phyloP scores from a whole-genome alignment of 1,140 invertebrate species.

The Latrodectus geometricus region DNA sequence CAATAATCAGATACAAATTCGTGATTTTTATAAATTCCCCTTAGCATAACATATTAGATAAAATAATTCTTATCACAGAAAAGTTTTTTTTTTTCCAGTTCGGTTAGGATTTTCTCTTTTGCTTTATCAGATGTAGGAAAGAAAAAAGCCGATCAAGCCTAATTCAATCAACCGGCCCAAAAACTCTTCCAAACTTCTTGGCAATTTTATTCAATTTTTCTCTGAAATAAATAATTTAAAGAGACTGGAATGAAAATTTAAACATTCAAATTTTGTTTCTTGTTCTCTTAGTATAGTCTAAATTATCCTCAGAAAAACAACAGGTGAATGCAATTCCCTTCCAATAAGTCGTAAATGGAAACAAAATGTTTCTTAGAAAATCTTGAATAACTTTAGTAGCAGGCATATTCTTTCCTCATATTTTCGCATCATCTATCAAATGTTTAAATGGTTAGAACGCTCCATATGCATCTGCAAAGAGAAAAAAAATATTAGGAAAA shows the following conservation, averaged over 20 bases:
- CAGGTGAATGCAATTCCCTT: conserved; percentile 9
- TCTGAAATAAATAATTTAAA: conserved; percentile 51
- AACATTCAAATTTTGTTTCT: neutral
- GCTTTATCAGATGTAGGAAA: conserved; percentile 4
- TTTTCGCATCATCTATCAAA: too few species aligned
- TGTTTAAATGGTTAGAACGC: too few species aligned
- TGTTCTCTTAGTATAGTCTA: neutral
- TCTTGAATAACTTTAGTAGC: too few species aligned
- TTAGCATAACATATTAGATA: neutral
- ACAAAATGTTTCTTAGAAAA: too few species aligned
- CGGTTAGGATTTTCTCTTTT: conserved; percentile 6
- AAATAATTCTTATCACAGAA: conserved; percentile 9
- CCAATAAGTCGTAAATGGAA: neutral
- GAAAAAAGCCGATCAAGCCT: conserved; percentile 36
- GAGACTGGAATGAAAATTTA: conserved; percentile 1
- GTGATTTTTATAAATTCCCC: neutral
- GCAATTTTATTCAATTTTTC: conserved; percentile 49
- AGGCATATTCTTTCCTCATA: too few species aligned
- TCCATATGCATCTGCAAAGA: too few species aligned
- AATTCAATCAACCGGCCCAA: conserved; percentile 49
- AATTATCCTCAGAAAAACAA: conserved; percentile 41
- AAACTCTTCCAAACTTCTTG: conserved; percentile 4
- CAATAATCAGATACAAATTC: neutral
- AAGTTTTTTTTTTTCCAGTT: conserved; percentile 19
- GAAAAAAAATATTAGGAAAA: too few species aligned